Evolutionary conservation across 2,113 vertebrate genomes (phyloP), one percentile per base, ranked within the genome.

Genomic region (Etia nguti): DNA sequence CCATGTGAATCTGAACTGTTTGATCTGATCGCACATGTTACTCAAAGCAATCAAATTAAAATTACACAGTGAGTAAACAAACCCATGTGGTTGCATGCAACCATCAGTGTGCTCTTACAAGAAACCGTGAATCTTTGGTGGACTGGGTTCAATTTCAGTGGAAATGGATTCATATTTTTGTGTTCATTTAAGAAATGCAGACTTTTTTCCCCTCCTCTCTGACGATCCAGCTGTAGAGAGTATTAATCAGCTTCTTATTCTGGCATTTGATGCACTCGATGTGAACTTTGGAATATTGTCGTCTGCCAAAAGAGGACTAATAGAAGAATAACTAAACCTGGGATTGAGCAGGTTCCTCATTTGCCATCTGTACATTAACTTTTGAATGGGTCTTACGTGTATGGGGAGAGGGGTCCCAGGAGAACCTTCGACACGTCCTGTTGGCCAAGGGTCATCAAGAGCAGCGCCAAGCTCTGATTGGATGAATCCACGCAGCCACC

Each of bases 401-500:
- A 99, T 1, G 98, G 97, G 24, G 99, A 99, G 38, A 99, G 97
- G 3, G 98, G 97, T 95, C 99, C 99, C 5, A 99, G 94, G 31
- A 98, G 96, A 84, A 97, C 95, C 97, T 99, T 99, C 73, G 98
- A 99, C 94, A 99, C 98, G 79, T 99, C 98, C 91, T 97, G 97
- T 86, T 99, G 98, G 90, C 99, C 98, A 93, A 99, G 97, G 87
- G 98, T 98, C 99, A 99, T 99, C 89, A 98, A 96, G 68, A 99
- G 95, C 24, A 99, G 85, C 36, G 96, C 97, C 90, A 99, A 95
- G 93, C 97, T 99, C 95, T 99, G 98, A 96, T 98, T 99, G 95
- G 97, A 95, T 0, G 99, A 99, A 94, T 99, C 98, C 89, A 98
- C 97, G 84, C 97, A 99, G 92, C 99, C 99, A 73, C 98, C 99